Evolutionary conservation across 2,797 vertebrate species (phyloP).

Genomic region (Falco columbarius): DNA sequence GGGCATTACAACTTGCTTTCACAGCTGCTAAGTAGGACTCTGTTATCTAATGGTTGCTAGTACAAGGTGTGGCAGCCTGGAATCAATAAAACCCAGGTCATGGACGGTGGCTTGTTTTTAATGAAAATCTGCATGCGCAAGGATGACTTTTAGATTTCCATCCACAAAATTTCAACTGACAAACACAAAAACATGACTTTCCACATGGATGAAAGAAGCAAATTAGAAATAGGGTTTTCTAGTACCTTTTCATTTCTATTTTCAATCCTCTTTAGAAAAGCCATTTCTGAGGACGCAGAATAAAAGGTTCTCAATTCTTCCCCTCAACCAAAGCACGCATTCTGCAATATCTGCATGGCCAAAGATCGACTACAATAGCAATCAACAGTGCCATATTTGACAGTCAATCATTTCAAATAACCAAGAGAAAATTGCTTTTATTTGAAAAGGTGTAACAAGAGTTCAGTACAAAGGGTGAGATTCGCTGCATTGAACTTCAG

Average conservation of each 20-base stretch:
- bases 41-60: neutral
- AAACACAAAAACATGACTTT: neutral
- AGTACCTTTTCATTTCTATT: neutral
- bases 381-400: neutral
- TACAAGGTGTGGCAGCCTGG: neutral
- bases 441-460: slow-evolving; percentile 17
- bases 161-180: neutral
- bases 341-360: neutral
- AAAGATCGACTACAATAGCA: slow-evolving; percentile 11
- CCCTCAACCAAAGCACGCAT: neutral
- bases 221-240: neutral
- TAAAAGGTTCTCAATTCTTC: neutral
- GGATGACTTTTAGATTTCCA: neutral
- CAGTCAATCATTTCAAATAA: neutral
- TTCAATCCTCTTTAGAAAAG: neutral
- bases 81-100: neutral
- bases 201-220: neutral
- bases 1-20: neutral
- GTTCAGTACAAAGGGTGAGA: neutral
- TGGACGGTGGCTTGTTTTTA: neutral
- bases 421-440: slow-evolving; percentile 7
- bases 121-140: fast-evolving
- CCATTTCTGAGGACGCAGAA: neutral
- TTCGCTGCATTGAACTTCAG: neutral
- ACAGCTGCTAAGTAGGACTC: neutral